phyloP scores from a whole-genome alignment of 37 sponge, comb jelly and placozoan species.

The Chondrosia reniformis region DNA sequence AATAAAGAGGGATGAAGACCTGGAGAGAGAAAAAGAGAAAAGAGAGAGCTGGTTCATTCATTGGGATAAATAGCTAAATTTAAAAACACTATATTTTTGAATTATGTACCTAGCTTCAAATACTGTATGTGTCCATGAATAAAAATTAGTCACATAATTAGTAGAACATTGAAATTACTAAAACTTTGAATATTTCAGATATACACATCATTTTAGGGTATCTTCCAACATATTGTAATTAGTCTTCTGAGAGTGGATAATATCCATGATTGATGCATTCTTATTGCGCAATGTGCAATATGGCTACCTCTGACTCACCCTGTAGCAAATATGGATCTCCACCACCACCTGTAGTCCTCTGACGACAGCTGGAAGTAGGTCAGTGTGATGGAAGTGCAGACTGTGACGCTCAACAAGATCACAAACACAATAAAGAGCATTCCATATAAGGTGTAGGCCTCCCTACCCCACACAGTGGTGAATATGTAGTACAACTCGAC shows the following conservation, averaged over 20 bases:
- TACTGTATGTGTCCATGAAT: too few species aligned
- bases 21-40: conserved; percentile 4
- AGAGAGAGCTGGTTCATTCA: too few species aligned
- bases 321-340: conserved; percentile 77
- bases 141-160: too few species aligned
- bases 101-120: too few species aligned
- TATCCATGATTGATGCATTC: too few species aligned
- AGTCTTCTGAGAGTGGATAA: too few species aligned
- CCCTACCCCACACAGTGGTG: conserved; percentile 88
- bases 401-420: conserved; percentile 81
- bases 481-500: conserved; percentile 94
- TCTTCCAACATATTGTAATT: too few species aligned
- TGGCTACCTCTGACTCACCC: conserved; percentile 49
- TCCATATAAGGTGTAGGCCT: conserved; percentile 86
- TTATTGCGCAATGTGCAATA: neutral
- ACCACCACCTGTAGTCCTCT: conserved; percentile 98
- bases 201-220: too few species aligned
- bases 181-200: too few species aligned
- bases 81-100: too few species aligned
- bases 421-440: conserved; percentile 84
- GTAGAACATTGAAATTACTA: too few species aligned
- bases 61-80: too few species aligned
- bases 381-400: conserved; percentile 86
- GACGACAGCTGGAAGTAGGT: conserved; percentile 90
- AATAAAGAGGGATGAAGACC: conserved; percentile 74